These are phyloP conservation scores for Ispidina picta DNA, from an alignment of 2,797 vertebrate genomes.

Conservation along the genomic window DNA sequence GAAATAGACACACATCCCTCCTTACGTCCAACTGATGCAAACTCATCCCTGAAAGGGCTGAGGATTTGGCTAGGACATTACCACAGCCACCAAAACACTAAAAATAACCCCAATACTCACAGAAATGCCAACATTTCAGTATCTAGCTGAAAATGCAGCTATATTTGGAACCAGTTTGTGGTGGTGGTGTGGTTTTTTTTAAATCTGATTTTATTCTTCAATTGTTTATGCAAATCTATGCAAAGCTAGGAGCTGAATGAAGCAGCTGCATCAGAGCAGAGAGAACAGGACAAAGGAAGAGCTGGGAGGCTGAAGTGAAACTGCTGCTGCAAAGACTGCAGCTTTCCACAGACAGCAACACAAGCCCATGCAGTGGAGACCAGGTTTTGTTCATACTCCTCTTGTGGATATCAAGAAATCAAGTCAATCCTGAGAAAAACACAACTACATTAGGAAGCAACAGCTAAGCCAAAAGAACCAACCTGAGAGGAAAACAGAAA, in stretches of 20 bases:
- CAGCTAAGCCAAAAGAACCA: not conserved
- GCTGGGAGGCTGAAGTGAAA: slow-evolving; percentile 22
- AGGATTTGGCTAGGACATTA: not conserved
- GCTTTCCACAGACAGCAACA: not conserved
- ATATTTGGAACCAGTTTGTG: too few species aligned
- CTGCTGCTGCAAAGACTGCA: not conserved
- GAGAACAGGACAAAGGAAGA: slow-evolving; percentile 8
- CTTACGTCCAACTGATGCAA: not conserved
- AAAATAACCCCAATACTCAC: not conserved
- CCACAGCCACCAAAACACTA: not conserved
- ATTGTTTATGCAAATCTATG: slow-evolving; percentile 42
- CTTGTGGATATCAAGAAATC: not conserved
- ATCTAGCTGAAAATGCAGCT: not conserved
- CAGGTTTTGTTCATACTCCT: not conserved
- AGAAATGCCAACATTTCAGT: not conserved
- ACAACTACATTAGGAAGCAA: not conserved
- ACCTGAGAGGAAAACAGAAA: not conserved
- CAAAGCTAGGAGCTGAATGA: slow-evolving; percentile 13
- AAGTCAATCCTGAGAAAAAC: not conserved
- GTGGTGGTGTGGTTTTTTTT: not conserved
- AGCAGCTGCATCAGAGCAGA: slow-evolving; percentile 23
- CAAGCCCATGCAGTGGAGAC: not conserved
- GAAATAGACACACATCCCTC: not conserved
- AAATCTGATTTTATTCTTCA: too few species aligned
- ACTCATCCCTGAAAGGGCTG: not conserved